Evolutionary conservation across 92 coral and sea anemone species (phyloP).

Genomic region (Epizoanthus stellaris): DNA sequence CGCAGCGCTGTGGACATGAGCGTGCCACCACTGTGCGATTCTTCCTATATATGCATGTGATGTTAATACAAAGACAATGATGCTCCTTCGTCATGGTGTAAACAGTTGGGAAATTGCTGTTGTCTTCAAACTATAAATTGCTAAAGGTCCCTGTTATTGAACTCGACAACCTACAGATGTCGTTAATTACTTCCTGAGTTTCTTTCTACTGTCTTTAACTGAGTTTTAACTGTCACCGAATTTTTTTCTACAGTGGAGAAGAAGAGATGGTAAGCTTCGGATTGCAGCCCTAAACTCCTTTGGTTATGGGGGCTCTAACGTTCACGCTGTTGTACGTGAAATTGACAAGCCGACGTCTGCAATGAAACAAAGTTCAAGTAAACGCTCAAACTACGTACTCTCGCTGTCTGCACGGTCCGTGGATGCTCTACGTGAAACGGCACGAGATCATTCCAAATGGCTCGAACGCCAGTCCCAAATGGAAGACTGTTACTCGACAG

Average conservation of each 20-base stretch:
- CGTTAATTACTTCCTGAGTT: neutral
- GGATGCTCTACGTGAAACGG: constrained; percentile 65
- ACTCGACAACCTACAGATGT: neutral
- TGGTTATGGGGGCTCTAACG: constrained; percentile 90
- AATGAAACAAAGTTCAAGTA: neutral
- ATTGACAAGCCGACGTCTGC: constrained; percentile 4
- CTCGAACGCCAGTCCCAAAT: constrained; percentile 31
- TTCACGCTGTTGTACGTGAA: constrained; percentile 73
- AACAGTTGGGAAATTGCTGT: too few relatives aligned
- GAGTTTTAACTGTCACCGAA: too few relatives aligned
- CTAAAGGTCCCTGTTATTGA: too few relatives aligned
- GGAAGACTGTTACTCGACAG: constrained; percentile 7
- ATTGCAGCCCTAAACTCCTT: constrained; percentile 80
- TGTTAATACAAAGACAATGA: too few relatives aligned
- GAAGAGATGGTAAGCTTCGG: constrained; percentile 54
- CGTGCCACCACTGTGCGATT: too few relatives aligned
- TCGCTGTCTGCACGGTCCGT: constrained; percentile 70
- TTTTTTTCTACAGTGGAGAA: constrained; percentile 45
- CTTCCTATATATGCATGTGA: too few relatives aligned
- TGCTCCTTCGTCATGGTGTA: too few relatives aligned
- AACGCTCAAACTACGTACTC: constrained; percentile 35
- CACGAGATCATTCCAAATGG: constrained; percentile 61
- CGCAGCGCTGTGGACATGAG: too few relatives aligned
- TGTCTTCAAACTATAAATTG: too few relatives aligned
- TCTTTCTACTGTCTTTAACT: too few relatives aligned